Conservation (phyloP, 2,113 vertebrate genomes). For the Cebidichthys violaceus region DNA sequence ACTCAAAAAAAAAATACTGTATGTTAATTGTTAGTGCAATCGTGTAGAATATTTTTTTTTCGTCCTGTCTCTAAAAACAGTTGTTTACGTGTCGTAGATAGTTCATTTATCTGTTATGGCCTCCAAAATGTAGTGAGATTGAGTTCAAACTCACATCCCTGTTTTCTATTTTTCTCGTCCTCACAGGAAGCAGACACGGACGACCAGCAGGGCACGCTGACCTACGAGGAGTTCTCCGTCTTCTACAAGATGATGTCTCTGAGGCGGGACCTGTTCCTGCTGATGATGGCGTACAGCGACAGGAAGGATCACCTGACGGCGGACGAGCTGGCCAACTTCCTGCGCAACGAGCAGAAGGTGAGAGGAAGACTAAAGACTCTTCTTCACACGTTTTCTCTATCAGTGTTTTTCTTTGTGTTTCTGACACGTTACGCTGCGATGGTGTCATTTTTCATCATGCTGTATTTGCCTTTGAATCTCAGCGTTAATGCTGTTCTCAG, state of each 20-base stretch:
- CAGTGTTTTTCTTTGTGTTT: slow-evolving; percentile 10
- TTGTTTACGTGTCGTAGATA: background rate
- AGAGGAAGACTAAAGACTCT: no score
- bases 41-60: background rate
- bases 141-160: background rate
- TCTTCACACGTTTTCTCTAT: slow-evolving; percentile 27
- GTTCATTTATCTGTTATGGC: background rate
- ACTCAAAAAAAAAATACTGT: background rate
- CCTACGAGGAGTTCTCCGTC: slow-evolving; percentile 96
- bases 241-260: slow-evolving; percentile 99
- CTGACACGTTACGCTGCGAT: slow-evolving; percentile 20
- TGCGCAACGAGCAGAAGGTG: slow-evolving; percentile 95
- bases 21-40: background rate
- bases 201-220: slow-evolving; percentile 95
- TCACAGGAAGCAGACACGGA: slow-evolving; percentile 96
- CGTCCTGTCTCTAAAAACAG: background rate
- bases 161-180: background rate
- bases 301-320: slow-evolving; percentile 94
- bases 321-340: slow-evolving; percentile 92
- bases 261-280: slow-evolving; percentile 92
- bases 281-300: slow-evolving; percentile 94
- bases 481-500: background rate
- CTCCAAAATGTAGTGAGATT: background rate
- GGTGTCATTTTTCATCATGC: slow-evolving; percentile 34
- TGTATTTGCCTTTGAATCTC: slow-evolving; percentile 11